Percentiles rank a stretch among this genome's conserved stretches.
phyloP scores from a whole-genome alignment of 2,888 invertebrate species.

The Entomobrya multifasciata region DNA sequence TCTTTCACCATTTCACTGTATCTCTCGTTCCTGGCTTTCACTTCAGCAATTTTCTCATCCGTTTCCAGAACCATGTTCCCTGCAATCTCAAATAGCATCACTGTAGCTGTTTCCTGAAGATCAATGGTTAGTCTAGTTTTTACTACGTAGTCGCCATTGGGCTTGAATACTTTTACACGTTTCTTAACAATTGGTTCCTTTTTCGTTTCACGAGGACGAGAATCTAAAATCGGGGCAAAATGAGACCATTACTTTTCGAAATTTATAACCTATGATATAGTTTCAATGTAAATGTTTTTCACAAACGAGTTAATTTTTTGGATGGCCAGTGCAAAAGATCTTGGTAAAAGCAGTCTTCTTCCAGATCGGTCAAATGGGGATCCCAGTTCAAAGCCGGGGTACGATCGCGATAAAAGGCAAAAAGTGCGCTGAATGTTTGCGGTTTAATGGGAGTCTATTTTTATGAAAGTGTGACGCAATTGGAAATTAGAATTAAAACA shows the following conservation, averaged over 20 bases:
- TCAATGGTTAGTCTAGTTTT: conserved; percentile 74
- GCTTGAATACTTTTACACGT: conserved; percentile 73
- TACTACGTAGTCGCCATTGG: conserved; percentile 70
- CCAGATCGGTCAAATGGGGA: conserved; percentile 76
- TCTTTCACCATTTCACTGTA: conserved; percentile 77
- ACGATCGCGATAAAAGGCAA: conserved; percentile 73
- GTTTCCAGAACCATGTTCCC: conserved; percentile 74
- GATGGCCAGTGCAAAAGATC: conserved; percentile 71
- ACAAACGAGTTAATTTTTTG: conserved; percentile 70
- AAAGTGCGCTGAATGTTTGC: conserved; percentile 74
- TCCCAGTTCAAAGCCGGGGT: conserved; percentile 76
- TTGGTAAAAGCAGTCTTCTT: conserved; percentile 78
- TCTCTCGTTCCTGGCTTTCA: conserved; percentile 69
- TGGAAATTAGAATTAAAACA: too few relatives aligned
- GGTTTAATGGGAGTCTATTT: conserved; percentile 73
- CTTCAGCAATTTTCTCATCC: conserved; percentile 46
- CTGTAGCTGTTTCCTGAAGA: conserved; percentile 73
- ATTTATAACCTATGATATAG: neutral
- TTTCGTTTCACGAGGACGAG: conserved; percentile 70
- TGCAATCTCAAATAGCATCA: conserved; percentile 72
- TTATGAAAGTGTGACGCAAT: too few relatives aligned
- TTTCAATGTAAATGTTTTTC: neutral
- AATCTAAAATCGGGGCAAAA: conserved; percentile 53
- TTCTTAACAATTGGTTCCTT: conserved; percentile 70
- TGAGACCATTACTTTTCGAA: neutral